Conservation (phyloP, 1,140 invertebrate species). For the Euborellia annulipes region DNA sequence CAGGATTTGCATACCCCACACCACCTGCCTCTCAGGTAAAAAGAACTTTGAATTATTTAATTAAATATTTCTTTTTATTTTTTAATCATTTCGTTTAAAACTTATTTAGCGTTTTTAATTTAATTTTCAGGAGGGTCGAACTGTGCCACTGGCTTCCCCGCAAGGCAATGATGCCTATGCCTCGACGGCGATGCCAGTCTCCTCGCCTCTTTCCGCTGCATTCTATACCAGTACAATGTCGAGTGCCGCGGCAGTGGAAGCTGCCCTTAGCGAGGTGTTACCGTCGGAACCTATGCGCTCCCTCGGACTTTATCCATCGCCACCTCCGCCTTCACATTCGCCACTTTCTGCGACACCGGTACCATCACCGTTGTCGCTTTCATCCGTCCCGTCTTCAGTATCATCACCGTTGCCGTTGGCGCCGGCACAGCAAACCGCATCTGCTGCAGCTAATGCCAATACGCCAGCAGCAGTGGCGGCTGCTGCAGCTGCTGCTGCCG, state of each 20-base stretch:
- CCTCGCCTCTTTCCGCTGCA: slow-evolving; percentile 55
- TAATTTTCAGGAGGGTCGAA: no score
- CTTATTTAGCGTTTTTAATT: no score
- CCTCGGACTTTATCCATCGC: slow-evolving; percentile 14
- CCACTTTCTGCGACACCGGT: slow-evolving; percentile 38
- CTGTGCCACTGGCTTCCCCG: no score
- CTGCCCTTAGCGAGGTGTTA: slow-evolving; percentile 60
- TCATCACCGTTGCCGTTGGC: slow-evolving; percentile 1
- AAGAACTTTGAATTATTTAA: no score
- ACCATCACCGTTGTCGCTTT: slow-evolving; percentile 34
- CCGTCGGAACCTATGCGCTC: slow-evolving; percentile 38
- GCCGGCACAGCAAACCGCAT: slow-evolving; percentile 1
- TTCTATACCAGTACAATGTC: slow-evolving; percentile 77
- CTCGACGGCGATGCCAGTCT: slow-evolving; percentile 29
- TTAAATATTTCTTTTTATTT: no score
- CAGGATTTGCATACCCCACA: slow-evolving; percentile 56
- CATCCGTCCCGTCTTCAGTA: slow-evolving; percentile 31
- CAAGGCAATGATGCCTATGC: no score
- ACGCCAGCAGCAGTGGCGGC: slow-evolving; percentile 30
- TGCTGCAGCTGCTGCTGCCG: slow-evolving; percentile 25
- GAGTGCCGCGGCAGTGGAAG: slow-evolving; percentile 65
- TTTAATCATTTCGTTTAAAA: no score
- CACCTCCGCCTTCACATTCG: slow-evolving; percentile 46
- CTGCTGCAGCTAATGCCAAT: neutral
- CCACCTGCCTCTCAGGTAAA: slow-evolving; percentile 63